A percentile compares a stretch with the other conserved stretches of the same genome.
These are phyloP conservation scores for rabbit (Oryctolagus cuniculus) DNA, from an alignment of 2,113 vertebrate genomes.

Conservation along the genomic window mOryCun1.1 NC_091433.1:36578001-36578500, in stretches of 20 bases:
- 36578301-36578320: slow-evolving; percentile 9
- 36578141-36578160: not conserved
- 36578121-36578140: not conserved
- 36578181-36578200: not conserved
- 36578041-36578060: too few relatives aligned
- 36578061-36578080: too few relatives aligned
- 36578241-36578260: not conserved
- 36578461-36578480: not conserved
- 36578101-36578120: too few relatives aligned
- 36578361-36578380: not conserved
- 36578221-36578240: not conserved
- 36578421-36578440: not conserved
- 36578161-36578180: not conserved
- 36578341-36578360: not conserved
- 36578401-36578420: not conserved
- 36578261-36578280: not conserved
- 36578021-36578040: too few relatives aligned
- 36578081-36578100: too few relatives aligned
- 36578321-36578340: not conserved
- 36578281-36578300: not conserved
- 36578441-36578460: not conserved
- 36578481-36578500: not conserved
- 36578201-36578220: not conserved
- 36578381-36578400: not conserved
- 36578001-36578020: too few relatives aligned